Conservation (phyloP, 1,140 invertebrate genomes). For the Habropoda laboriosa region DNA sequence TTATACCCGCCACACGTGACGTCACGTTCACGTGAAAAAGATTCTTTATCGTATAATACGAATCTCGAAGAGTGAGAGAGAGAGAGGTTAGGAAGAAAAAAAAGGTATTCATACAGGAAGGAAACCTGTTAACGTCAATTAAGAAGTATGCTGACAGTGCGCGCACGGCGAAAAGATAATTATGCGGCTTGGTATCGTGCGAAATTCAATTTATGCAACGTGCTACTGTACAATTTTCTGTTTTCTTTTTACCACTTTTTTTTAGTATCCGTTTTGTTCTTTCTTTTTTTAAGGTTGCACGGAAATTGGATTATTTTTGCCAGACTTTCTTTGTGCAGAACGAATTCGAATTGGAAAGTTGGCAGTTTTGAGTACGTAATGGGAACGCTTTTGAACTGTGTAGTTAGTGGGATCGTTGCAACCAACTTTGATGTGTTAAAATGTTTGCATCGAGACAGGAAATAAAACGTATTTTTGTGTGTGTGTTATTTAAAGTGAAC, state of each 20-base stretch:
- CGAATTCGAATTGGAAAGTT: too few species aligned
- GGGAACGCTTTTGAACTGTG: too few species aligned
- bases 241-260: conserved; percentile 10
- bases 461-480: too few species aligned
- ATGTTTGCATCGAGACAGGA: too few species aligned
- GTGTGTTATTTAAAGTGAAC: too few species aligned
- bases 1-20: conserved; percentile 52
- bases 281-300: background rate
- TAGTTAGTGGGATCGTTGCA: too few species aligned
- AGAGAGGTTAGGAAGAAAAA: background rate
- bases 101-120: conserved; percentile 28
- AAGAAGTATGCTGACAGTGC: conserved; percentile 35
- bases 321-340: too few species aligned
- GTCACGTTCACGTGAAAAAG: conserved; percentile 35
- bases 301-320: too few species aligned
- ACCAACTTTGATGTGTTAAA: too few species aligned
- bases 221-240: background rate
- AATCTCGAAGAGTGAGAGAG: background rate
- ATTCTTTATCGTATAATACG: conserved; percentile 44
- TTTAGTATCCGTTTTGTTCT: background rate
- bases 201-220: conserved; percentile 31
- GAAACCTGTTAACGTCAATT: conserved; percentile 55
- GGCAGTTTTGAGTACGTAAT: too few species aligned
- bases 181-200: conserved; percentile 16
- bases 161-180: conserved; percentile 36